Conservation (phyloP, 2,797 vertebrate genomes). For the Acanthurus leucopareius region DNA sequence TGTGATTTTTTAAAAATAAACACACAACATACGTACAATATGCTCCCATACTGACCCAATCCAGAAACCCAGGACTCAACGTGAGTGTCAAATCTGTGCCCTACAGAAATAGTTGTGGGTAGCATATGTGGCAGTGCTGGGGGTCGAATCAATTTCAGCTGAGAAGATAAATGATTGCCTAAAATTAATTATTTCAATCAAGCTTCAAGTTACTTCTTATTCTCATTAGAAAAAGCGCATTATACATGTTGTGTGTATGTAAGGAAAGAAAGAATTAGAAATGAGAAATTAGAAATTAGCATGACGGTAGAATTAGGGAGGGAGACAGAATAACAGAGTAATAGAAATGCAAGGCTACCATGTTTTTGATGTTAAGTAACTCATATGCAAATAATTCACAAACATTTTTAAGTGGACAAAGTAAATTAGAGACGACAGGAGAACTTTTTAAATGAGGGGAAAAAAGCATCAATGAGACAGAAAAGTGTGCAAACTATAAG, state of each 20-base stretch:
- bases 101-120: constrained; percentile 66
- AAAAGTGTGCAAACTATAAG: constrained; percentile 38
- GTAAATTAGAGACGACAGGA: not conserved
- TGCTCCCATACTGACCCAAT: constrained; percentile 70
- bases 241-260: no score
- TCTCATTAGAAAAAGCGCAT: constrained; percentile 9
- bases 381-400: no score
- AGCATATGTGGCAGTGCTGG: constrained; percentile 70
- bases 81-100: constrained; percentile 70
- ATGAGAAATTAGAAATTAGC: no score
- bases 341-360: not conserved
- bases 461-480: constrained; percentile 22
- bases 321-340: not conserved
- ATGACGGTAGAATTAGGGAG: no score
- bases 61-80: constrained; percentile 68
- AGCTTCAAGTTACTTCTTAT: constrained; percentile 15
- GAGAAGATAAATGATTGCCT: constrained; percentile 47
- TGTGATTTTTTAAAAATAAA: constrained; percentile 79
- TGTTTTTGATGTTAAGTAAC: not conserved
- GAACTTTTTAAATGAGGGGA: constrained; percentile 12
- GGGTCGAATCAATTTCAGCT: constrained; percentile 63
- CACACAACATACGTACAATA: constrained; percentile 77
- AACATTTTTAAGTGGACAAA: not conserved
- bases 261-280: no score
- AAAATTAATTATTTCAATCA: constrained; percentile 40